A percentile compares a stretch with the other conserved stretches of the same genome.
Evolutionary conservation across 2,888 invertebrate genomes (phyloP).

Genomic region (Apotomis turbidana): DNA sequence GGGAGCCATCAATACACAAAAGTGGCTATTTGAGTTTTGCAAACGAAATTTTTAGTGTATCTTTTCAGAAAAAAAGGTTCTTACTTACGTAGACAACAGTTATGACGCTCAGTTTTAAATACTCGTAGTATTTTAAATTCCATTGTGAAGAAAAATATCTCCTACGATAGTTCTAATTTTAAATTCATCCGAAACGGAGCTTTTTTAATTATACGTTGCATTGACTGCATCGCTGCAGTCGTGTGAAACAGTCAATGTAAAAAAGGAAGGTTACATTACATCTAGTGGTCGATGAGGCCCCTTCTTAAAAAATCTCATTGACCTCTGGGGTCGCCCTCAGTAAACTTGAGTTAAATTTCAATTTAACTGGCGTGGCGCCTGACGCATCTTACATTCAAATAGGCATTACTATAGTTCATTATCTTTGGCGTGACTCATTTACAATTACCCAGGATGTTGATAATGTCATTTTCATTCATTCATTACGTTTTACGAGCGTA

Average conservation of each 20-base stretch:
- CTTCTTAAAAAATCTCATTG: conserved; percentile 34
- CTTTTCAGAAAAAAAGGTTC: background rate
- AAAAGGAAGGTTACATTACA: background rate
- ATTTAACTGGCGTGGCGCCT: conserved; percentile 21
- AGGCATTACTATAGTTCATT: conserved; percentile 40
- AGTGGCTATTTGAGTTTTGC: too few species aligned
- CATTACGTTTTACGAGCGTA: conserved; percentile 61
- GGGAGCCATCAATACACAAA: too few species aligned
- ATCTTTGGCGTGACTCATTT: conserved; percentile 60
- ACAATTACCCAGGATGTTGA: conserved; percentile 73
- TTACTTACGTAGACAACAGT: background rate
- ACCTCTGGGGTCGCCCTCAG: conserved; percentile 33
- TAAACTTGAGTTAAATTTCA: conserved; percentile 36
- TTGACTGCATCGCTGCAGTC: background rate
- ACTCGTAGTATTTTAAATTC: too few species aligned
- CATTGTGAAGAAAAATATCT: background rate
- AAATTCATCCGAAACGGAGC: background rate
- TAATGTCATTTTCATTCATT: conserved; percentile 70
- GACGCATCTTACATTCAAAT: conserved; percentile 40
- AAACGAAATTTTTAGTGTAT: too few species aligned
- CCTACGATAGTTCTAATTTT: conserved; percentile 2
- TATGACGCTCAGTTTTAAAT: too few species aligned
- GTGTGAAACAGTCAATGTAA: background rate
- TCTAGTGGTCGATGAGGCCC: conserved; percentile 12
- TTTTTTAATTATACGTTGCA: background rate